Base-by-base conservation (phyloP, 2,797 vertebrate species). In the Sebastes aleutianus region DNA sequence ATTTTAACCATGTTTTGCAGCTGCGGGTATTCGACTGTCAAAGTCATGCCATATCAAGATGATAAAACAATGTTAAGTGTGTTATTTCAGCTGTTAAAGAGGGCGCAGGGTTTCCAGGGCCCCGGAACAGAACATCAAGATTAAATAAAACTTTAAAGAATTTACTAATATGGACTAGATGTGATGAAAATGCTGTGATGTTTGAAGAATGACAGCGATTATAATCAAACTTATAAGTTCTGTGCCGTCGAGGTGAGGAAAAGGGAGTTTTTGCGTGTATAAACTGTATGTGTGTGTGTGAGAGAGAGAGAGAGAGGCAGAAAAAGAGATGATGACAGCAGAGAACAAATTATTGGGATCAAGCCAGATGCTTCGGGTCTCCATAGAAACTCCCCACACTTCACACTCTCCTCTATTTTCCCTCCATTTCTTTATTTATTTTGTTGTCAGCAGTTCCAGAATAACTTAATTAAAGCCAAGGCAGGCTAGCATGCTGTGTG, bases 381-480 rank as follows among this genome's bases (percentile, higher is more conserved):
- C 95, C 95, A 96, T 96, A 95, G 95, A 93, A 95, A 95, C 95
- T 90, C 91, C 85, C 90, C 87, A 86, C 91, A 91, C 93, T 92
- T 92, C 88, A 90, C 88, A 90, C 88, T 93, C 92, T 84, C 89
- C 85, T 90, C 90, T 92, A 72, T 88, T 89, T 95, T 90, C 83
- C 83, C 78, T 80, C 76, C 54, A 87, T 83, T 93, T 95, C 87
- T 95, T 95, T 95, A 91, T 96, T 94, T 95, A 94, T 95, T 94
- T 96, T 87, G 88, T 93, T 94, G 94, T 95, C 95, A 93, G 89
- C 92, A 88, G 88, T 93, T 95, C 93, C 92, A 93, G 93, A 95
- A 95, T 95, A 95, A 96, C 93, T 96, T 96, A 95, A 96, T 96
- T 96, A 96, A 96, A 96, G 92, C 92, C 84, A 83, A 90, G 89